Base-by-base conservation (phyloP, 2,113 vertebrate genomes). In the Zosterops borbonicus region DNA sequence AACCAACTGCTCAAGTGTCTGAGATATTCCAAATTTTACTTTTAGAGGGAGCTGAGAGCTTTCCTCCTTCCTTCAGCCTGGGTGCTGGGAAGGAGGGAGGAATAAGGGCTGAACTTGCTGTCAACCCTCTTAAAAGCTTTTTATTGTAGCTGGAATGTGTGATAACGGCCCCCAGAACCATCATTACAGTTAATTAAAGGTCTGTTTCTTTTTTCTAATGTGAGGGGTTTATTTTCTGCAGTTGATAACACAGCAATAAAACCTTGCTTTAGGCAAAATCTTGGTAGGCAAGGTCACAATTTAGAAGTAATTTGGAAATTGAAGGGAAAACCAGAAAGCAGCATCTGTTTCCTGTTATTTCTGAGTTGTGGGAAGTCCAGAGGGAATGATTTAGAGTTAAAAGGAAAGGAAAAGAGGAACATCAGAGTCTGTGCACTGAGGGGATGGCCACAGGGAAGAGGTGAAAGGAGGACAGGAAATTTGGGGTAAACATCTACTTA, bases 121-220 rank as follows among this genome's bases (percentile, higher is more conserved):
- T 91, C 95, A 83, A 60, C 95, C 68, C 92, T 80, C 65, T 33
- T 77, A 92, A 95, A 96, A 86, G 74, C 75, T 84, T 93, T 96
- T 95, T 68, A 80, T 81, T 37, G 89, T 24, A 39, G 63, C 41
- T 89, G 73, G 91, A 85, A 87, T 63, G 80, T 95, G 75, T 77
- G 73, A 56, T 96, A 96, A 94, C 46, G 77, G 92, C 42, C 71
- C 94, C 82, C 96, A 97, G 95, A 90, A 83, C 94, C 92, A 91
- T 89, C 94, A 92, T 96, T 97, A 94, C 20, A 7, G 94, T 96
- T 97, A 97, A 97, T 97, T 96, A 97, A 97, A 90, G 94, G 91
- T 71, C 94, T 96, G 89, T 77, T 96, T 83, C 90, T 35, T 83
- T 91, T 91, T 84, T 64, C 60, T 90, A 75, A 95, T 63, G 77